Evolutionary conservation across 2,113 vertebrate species (phyloP), one percentile per base, ranked within the genome.

Genomic region (Zingel zingel): DNA sequence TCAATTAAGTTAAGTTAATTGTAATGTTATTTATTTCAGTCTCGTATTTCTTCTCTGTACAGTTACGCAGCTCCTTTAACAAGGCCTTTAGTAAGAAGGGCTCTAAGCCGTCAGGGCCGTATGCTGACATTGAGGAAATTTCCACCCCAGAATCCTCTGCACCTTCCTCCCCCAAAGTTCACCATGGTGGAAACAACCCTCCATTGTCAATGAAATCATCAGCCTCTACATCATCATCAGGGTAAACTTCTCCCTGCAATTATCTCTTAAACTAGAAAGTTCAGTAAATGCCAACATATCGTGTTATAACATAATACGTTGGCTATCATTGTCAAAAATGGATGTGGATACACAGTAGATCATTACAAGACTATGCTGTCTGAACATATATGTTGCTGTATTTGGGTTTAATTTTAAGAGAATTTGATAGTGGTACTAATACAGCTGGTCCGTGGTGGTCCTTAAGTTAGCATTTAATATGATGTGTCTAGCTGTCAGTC

Each of bases 21-120:
- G 6, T 5, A 16, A 0, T 45, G 3, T 71, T 11, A 8, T 2
- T 76, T 14, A 47, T 72, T 6, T 63, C 6, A 0, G 6, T 45
- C 48, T 70, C 2, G 0, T 27, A 3, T 82, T 77, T 74, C 59
- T n/a, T 76, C 30, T 39, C 47, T 54, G 2, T 81, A 30, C 86
- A 99, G 98, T 91, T 99, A 19, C 97, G 98, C 65, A 99, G 97
- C 87, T 99, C 98, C 83, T 99, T 99, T 95, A 99, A 99, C 94
- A 99, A 98, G 88, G 98, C 98, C 70, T 99, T 99, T 91, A 99
- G 96, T 91, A 99, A 99, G 92, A 99, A 99, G 88, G 97, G 97
- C 5, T 94, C 97, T 48, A 99, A 99, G 92, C 94, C 96, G 0
- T 93, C 96, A 1, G 97, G 96, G 0, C 97, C 98, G 0, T 99